phyloP scores from a whole-genome alignment of 2,888 invertebrate genomes.

The Pimpla rufipes region DNA sequence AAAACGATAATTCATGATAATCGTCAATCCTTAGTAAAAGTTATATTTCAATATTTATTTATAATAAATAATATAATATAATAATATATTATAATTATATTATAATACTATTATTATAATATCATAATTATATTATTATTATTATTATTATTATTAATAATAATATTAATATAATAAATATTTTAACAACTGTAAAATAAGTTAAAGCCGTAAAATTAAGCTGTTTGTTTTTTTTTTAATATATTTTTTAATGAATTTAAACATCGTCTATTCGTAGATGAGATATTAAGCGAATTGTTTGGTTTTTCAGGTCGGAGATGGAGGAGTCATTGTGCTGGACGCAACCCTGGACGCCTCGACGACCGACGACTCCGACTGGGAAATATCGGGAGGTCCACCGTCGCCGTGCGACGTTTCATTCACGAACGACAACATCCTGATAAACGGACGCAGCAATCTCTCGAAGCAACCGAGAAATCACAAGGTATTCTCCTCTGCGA shows the following conservation, averaged over 20 bases:
- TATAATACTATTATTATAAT: too few relatives aligned
- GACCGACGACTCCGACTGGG: conserved; percentile 88
- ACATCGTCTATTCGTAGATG: neutral
- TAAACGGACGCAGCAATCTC: conserved; percentile 95
- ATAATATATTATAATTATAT: conserved; percentile 8
- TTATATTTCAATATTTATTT: neutral
- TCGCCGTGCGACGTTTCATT: conserved; percentile 94
- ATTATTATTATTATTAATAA: too few relatives aligned
- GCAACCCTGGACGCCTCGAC: conserved; percentile 88
- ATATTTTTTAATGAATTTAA: neutral
- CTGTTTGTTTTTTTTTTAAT: too few relatives aligned
- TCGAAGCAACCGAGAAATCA: conserved; percentile 88
- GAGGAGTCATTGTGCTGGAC: conserved; percentile 88
- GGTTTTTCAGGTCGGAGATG: conserved; percentile 87
- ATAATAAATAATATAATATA: neutral
- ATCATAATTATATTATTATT: too few relatives aligned
- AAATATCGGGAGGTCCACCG: conserved; percentile 88
- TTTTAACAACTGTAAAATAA: neutral
- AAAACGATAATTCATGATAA: neutral
- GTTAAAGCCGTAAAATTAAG: too few relatives aligned
- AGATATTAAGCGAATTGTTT: conserved; percentile 6
- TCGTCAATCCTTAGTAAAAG: neutral
- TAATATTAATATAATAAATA: too few relatives aligned
- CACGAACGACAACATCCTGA: conserved; percentile 95
- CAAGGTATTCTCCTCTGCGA: conserved; percentile 86